Percentiles rank a stretch among this genome's conserved stretches.
Evolutionary conservation across 1,140 invertebrate species (phyloP).

Genomic region (Drosophila guanche): DNA sequence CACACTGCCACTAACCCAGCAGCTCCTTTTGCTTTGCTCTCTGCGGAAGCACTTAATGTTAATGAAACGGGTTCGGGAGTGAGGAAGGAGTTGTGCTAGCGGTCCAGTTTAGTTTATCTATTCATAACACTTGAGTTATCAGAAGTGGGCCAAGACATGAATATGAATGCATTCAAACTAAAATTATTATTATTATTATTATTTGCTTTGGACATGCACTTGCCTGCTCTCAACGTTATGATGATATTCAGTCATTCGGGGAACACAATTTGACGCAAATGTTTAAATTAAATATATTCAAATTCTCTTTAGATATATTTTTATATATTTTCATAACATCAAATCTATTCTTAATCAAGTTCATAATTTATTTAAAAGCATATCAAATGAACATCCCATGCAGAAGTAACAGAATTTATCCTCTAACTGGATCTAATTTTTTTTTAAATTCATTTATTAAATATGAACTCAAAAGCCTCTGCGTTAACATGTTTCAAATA

Average conservation of each 20-base stretch:
- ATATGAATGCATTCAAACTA: slow-evolving; percentile 7
- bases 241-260: not conserved
- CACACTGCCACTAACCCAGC: slow-evolving; percentile 44
- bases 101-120: slow-evolving; percentile 43
- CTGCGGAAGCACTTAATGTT: slow-evolving; percentile 60
- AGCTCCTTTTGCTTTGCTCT: slow-evolving; percentile 11
- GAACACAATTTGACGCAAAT: not conserved
- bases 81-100: not conserved
- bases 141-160: slow-evolving; percentile 35
- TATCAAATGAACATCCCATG: no score
- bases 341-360: no score
- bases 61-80: slow-evolving; percentile 48
- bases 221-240: not conserved
- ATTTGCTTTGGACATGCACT: slow-evolving; percentile 5
- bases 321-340: no score
- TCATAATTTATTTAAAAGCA: no score
- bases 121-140: slow-evolving; percentile 6
- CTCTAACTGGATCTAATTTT: no score
- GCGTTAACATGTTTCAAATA: no score
- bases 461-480: no score
- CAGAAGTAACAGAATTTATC: no score
- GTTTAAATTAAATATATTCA: no score
- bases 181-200: slow-evolving; percentile 32
- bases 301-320: no score
- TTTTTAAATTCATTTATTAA: no score